Evolutionary conservation across 1,140 invertebrate genomes (phyloP).

Genomic region (Oedothorax gibbosus): DNA sequence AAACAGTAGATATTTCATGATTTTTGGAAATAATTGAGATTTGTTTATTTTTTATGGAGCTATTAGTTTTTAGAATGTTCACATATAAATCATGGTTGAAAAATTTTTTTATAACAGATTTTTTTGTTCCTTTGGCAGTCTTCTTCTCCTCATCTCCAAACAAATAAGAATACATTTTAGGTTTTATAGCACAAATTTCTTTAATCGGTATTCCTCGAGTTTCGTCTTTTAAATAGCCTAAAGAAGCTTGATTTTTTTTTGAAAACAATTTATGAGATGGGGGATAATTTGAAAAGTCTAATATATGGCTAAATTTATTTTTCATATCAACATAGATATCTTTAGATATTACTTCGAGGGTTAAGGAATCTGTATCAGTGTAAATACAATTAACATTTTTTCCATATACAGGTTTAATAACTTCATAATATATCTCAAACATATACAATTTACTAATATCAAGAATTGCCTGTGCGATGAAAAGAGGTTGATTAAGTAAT

Average conservation of each 20-base stretch:
- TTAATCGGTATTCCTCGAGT: constrained; percentile 66
- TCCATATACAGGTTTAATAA: constrained; percentile 63
- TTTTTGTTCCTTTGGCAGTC: constrained; percentile 27
- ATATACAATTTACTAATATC: constrained; percentile 64
- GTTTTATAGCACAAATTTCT: constrained; percentile 67
- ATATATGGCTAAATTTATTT: constrained; percentile 32
- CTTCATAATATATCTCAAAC: constrained; percentile 65
- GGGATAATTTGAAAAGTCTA: constrained; percentile 62
- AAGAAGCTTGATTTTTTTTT: constrained; percentile 69
- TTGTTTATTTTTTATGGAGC: constrained; percentile 8
- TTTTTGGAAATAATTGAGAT: constrained; percentile 3
- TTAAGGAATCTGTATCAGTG: constrained; percentile 61
- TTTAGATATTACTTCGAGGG: constrained; percentile 50
- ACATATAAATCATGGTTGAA: constrained; percentile 13
- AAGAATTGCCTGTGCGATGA: constrained; percentile 63
- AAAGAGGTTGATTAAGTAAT: constrained; percentile 10
- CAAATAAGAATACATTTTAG: constrained; percentile 64
- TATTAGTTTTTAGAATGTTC: not conserved
- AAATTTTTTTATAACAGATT: constrained; percentile 1
- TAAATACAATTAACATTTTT: constrained; percentile 61
- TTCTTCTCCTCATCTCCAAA: constrained; percentile 9
- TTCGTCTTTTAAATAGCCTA: constrained; percentile 72
- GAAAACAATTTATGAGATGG: constrained; percentile 39
- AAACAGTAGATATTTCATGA: not conserved
- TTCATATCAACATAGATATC: constrained; percentile 60